A percentile compares a stretch with the other conserved stretches of the same genome.
Evolutionary conservation across 64 coral and sea anemone species (phyloP).

Genomic region (Cladopsammia gracilis): DNA sequence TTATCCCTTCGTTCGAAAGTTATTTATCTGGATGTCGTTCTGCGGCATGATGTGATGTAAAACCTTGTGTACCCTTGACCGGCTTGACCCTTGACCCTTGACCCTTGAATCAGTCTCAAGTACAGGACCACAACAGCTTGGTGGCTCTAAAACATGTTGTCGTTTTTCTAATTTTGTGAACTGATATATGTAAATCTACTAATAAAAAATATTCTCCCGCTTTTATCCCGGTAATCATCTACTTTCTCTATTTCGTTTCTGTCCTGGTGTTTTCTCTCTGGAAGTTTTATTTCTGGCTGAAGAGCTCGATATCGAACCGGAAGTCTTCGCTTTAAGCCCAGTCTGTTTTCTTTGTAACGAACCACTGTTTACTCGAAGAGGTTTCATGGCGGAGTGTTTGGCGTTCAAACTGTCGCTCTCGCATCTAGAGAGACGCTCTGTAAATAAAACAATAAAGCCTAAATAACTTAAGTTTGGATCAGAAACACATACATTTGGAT

Average conservation of each 20-base stretch:
- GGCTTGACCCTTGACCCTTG: too few relatives aligned
- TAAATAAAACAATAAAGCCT: background rate
- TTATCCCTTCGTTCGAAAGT: too few relatives aligned
- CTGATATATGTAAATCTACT: background rate
- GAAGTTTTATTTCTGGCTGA: slow-evolving; percentile 19
- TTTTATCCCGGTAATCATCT: background rate
- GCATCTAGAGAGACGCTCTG: slow-evolving; percentile 74
- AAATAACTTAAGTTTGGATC: background rate
- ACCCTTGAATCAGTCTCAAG: too few relatives aligned
- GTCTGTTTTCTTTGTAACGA: slow-evolving; percentile 28
- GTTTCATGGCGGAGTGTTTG: slow-evolving; percentile 10
- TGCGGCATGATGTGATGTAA: too few relatives aligned
- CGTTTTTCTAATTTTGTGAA: background rate
- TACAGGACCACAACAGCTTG: too few relatives aligned
- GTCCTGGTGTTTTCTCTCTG: slow-evolving; percentile 26
- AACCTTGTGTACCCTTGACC: too few relatives aligned
- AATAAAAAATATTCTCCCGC: background rate
- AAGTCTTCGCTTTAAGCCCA: background rate
- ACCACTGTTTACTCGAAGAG: slow-evolving; percentile 15
- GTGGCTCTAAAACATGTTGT: too few relatives aligned
- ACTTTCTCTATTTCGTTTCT: slow-evolving; percentile 31
- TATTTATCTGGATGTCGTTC: too few relatives aligned
- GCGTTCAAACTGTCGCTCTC: slow-evolving; percentile 48
- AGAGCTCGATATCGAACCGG: background rate
- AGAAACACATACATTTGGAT: too few relatives aligned